Base-by-base conservation (phyloP, 2,888 invertebrate genomes). In the Lasioglossum lativentre region DNA sequence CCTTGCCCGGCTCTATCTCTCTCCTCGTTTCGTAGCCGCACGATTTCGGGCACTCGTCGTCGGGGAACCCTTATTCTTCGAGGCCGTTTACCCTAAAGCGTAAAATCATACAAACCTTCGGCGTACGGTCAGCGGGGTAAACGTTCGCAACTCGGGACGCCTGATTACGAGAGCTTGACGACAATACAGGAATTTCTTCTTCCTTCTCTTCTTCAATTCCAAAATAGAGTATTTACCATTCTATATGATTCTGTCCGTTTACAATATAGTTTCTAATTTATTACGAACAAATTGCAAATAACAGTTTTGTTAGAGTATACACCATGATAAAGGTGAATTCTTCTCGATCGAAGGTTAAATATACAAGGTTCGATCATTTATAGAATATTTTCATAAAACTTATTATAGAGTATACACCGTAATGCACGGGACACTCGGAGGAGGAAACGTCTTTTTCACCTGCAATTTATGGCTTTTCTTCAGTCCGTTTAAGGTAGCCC, bases 1-100 rank as follows among this genome's bases (percentile, higher is more conserved):
- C 59, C 77, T 83, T 78, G 70, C 45, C 45, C n/a, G 34, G 23
- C 16, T 23, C 16, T 30, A 30, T 63, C 30, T 63, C n/a, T 1
- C 56, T n/a, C 56, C 4, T n/a, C 12, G n/a, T 56, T 12, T 12
- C 12, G 4, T 56, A n/a, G 4, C 30, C 30, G 16, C 16, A 19
- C 30, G 63, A 63, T 63, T 63, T 63, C 63, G 19, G 8, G 16
- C 30, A 30, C 30, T 6, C 30, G 6, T 6, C 30, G 6, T 63
- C 30, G 2, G 16, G 2, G 16, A 63, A 19, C 63, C 63, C 63
- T 30, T 30, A 30, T 63, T 63, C 30, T 30, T 27, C 59, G 27
- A 16, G 59, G 27, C 59, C 14, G n/a, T 16, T 63, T 30, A 63
- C 63, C 63, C 30, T 63, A 30, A 63, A 63, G 30, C 30, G 63